Conservation (phyloP, 2,888 invertebrate genomes). For the Drosophila pseudotakahashii region DNA sequence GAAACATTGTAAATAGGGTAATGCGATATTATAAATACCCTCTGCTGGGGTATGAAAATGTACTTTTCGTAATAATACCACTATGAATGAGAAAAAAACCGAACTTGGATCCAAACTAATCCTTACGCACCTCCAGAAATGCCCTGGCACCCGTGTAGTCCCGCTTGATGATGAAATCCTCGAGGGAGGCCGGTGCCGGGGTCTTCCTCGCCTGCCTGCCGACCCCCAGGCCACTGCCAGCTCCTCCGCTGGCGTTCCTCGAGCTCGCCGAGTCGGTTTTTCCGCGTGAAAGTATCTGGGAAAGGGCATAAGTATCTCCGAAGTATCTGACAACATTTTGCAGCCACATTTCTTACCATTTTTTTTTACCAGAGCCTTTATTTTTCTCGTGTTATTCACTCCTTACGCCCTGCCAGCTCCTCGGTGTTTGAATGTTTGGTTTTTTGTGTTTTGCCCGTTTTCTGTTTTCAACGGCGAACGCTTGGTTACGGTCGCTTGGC, state of each 20-base stretch:
- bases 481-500: constrained; percentile 75
- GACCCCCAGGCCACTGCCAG: constrained; percentile 48
- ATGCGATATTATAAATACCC: too few species aligned
- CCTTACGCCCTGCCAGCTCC: constrained; percentile 14
- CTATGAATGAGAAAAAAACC: too few species aligned
- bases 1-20: too few species aligned
- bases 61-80: too few species aligned
- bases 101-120: neutral
- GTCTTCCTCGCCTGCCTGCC: constrained; percentile 82
- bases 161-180: constrained; percentile 94
- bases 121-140: constrained; percentile 91
- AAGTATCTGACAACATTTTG: constrained; percentile 29
- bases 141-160: constrained; percentile 98
- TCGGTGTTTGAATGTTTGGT: constrained; percentile 11
- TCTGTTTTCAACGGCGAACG: constrained; percentile 10
- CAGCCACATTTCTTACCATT: constrained; percentile 63
- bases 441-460: constrained; percentile 26
- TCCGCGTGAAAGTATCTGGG: constrained; percentile 91
- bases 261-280: constrained; percentile 89
- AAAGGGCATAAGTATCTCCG: constrained; percentile 21
- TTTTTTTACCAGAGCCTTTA: constrained; percentile 38
- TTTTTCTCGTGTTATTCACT: constrained; percentile 26
- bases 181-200: constrained; percentile 89
- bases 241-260: constrained; percentile 67
- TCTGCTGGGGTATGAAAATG: too few species aligned